Evolutionary conservation across 1,140 invertebrate species (phyloP), one percentile per base, ranked within the genome.

Genomic region (Elymnias hypermnestra): DNA sequence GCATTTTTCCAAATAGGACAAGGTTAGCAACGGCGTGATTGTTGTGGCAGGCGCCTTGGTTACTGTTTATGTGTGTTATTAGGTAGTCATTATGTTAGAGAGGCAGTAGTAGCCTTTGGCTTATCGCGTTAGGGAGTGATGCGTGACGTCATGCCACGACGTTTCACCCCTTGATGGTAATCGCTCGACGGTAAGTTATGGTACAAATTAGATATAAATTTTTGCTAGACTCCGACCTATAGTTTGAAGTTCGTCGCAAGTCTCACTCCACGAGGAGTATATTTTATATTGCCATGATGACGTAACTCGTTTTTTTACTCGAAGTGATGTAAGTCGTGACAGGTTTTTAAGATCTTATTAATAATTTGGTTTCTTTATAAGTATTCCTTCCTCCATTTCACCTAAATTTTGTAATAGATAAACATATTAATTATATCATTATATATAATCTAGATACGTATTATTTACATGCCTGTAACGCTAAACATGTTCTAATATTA

Each of bases 141-240:
- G 59, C 47, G 64, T 74, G 72, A 74, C 72, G 67, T 73, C 62
- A 69, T 63, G 60, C 64, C 52, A 63, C 45, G 50, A 42, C 59
- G 44, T 39, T 8, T 26, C 53, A 51, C 39, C 45, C 23, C 22
- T 46, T 59, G 66, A 69, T 72, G 23, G 53, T 66, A 65, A 76
- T 74, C 72, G 50, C 45, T 28, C 53, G 19, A 17, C 41, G 21
- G 10, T 40, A 49, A 50, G 13, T 43, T 23, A 37, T 33, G 9
- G 39, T 18, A 39, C 31, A 42, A 47, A 44, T 38, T 37, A 39
- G n/a, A 33, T 41, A 17, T 15, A 17, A 36, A 44, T 41, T 42
- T 35, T 31, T 12, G 22, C 36, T 38, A 6, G 36, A 33, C 31
- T 15, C 3, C 17, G 13, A 33, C 15, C 15, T 13, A 33, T 15